Evolutionary conservation across 1,140 invertebrate genomes (phyloP).

Genomic region (Ceratitis capitata): DNA sequence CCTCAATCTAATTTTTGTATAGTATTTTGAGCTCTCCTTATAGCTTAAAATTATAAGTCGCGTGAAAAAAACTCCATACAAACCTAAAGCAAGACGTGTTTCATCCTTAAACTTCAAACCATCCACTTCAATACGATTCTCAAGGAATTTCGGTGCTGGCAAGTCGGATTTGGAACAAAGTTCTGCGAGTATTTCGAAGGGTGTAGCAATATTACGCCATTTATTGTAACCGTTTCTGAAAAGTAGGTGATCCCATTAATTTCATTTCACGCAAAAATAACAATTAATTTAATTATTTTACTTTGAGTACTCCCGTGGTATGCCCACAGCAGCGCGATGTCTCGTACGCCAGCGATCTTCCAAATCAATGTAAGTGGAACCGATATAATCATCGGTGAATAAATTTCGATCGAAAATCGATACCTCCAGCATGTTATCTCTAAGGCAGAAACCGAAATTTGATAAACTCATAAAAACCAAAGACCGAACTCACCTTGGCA

Average conservation of each 20-base stretch:
- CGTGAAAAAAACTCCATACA: too few species aligned
- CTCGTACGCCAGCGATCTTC: conserved; percentile 86
- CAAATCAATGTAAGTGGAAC: conserved; percentile 84
- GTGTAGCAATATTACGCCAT: conserved; percentile 82
- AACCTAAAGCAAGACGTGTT: conserved; percentile 47
- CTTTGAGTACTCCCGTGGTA: conserved; percentile 76
- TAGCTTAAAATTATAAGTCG: too few species aligned
- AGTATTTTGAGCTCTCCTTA: too few species aligned
- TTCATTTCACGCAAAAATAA: neutral
- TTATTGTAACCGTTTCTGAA: conserved; percentile 74
- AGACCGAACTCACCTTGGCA: conserved; percentile 47
- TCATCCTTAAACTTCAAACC: conserved; percentile 57
- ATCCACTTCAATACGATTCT: conserved; percentile 55
- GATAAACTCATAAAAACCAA: neutral
- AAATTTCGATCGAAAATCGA: conserved; percentile 83
- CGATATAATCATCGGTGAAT: conserved; percentile 82
- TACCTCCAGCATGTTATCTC: conserved; percentile 77
- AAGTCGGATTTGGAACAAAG: conserved; percentile 77
- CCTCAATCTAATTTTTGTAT: too few species aligned
- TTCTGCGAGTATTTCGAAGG: conserved; percentile 77
- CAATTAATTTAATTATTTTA: conserved; percentile 54
- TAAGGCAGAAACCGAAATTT: conserved; percentile 27
- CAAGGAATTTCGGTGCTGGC: conserved; percentile 65
- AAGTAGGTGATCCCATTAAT: neutral
- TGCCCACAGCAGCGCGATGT: conserved; percentile 81